Evolutionary conservation across 1,140 invertebrate species (phyloP), one percentile per base, ranked within the genome.

Genomic region (Drosophila ercepeae): DNA sequence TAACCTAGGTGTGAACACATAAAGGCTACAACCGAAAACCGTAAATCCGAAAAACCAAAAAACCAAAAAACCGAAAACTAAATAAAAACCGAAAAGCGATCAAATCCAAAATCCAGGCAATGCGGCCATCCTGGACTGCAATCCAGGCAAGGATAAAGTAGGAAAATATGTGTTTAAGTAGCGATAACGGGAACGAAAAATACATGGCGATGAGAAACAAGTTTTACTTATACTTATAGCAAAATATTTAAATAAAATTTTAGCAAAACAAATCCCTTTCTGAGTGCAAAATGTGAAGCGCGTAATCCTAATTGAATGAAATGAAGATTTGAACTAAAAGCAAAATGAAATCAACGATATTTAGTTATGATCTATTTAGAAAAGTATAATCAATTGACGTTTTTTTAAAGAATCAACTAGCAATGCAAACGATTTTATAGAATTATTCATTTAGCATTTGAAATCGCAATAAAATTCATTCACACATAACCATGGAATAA

Each of bases 161-260:
- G 75, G 44, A 58, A 74, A 69, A 9, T 42, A 42, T 74, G 69
- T 61, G 68, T 73, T 78, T 52, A 68, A 67, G 14, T 72, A 67
- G 68, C 58, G 34, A 58, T 48, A 71, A 74, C 60, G 50, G 46
- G 25, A 51, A 75, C 41, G 59, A 71, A 52, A 61, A n/a, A n/a
- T 59, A 54, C 61, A 44, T 25, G 16, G 54, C 32, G 52, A 18
- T 58, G 50, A 42, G 36, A 53, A 61, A 72, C 54, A 81, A 57
- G 69, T 88, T 86, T 86, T 86, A 86, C 81, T 86, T 81, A 86
- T 77, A 88, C 64, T 88, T 88, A 86, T 88, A 88, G 82, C 82
- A 81, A 86, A 86, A 88, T 86, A 86, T 88, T 86, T 86, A 86
- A 86, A 77, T 74, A 39, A 65, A 84, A 88, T 86, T 86, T 86